Evolutionary conservation across 1,140 invertebrate species (phyloP).

Genomic region (Caenorhabditis brenneri): DNA sequence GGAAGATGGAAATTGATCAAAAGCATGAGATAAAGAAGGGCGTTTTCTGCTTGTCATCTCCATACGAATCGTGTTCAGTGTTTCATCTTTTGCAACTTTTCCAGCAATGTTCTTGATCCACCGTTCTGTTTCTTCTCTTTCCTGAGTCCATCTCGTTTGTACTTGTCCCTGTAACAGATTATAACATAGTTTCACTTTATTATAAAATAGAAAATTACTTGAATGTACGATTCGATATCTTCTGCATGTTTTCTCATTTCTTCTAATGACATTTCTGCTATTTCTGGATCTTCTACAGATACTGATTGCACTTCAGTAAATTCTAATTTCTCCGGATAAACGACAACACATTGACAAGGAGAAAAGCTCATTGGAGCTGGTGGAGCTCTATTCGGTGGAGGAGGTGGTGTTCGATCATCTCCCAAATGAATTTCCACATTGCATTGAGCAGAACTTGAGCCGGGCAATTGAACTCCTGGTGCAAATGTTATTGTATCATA

Average conservation of each 20-base stretch:
- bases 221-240: conserved; percentile 8
- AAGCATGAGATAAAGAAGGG: neutral
- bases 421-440: conserved; percentile 12
- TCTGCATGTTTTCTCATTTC: conserved; percentile 9
- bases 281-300: neutral
- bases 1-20: neutral
- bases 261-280: neutral
- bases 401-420: neutral
- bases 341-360: neutral
- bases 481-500: neutral
- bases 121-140: neutral
- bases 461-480: neutral
- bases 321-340: neutral
- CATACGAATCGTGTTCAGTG: neutral
- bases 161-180: neutral
- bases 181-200: neutral
- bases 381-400: neutral
- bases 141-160: neutral
- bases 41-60: neutral
- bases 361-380: neutral
- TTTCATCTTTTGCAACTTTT: neutral
- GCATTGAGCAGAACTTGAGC: neutral
- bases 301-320: conserved; percentile 12
- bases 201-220: neutral
- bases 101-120: conserved; percentile 1